Conservation (phyloP, 2,113 vertebrate genomes). For the Oceanites oceanicus region DNA sequence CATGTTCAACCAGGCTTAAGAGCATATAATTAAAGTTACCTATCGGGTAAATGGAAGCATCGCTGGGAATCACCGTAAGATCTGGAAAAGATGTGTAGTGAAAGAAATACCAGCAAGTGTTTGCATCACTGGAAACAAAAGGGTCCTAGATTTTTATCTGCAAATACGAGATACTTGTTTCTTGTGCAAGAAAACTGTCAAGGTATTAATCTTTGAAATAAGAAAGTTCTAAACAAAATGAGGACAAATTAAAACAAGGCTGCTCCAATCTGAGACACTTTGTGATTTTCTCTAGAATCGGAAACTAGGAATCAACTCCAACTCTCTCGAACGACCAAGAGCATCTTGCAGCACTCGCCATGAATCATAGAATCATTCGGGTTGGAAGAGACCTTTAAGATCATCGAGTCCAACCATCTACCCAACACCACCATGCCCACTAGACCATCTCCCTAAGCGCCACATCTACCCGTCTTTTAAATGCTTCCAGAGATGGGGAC, state of each 20-base stretch:
- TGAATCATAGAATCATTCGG: too few species aligned
- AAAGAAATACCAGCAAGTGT: neutral
- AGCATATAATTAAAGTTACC: neutral
- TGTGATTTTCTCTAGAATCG: neutral
- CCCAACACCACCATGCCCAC: too few species aligned
- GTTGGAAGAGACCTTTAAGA: too few species aligned
- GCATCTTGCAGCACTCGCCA: fast-evolving
- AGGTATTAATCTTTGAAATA: neutral
- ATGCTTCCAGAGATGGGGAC: too few species aligned
- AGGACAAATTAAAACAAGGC: neutral
- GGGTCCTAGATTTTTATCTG: neutral
- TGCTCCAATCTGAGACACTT: neutral
- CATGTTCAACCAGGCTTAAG: neutral
- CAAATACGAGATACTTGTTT: neutral
- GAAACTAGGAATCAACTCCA: neutral
- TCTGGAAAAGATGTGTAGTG: neutral
- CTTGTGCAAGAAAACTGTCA: neutral
- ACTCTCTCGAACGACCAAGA: neutral
- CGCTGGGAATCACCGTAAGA: neutral
- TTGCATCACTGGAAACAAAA: neutral
- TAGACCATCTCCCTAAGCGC: too few species aligned
- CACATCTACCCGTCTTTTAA: too few species aligned
- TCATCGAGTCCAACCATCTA: too few species aligned
- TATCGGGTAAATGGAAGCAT: neutral
- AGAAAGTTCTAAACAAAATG: neutral